Conservation (phyloP, 2,113 vertebrate genomes). For the Microtus oregoni region DNA sequence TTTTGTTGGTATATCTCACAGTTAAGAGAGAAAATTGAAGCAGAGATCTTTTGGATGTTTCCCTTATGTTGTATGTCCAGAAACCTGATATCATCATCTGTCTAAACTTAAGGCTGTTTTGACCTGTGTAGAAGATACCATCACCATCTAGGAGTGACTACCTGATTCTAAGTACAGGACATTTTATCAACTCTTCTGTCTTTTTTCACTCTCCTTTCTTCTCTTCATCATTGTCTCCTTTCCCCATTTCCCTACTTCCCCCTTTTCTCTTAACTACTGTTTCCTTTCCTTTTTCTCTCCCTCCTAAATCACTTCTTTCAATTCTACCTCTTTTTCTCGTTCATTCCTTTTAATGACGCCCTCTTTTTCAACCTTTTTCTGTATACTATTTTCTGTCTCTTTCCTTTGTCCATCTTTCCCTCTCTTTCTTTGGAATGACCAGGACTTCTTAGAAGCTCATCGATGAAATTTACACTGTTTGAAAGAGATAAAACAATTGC, state of each 20-base stretch:
- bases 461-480: not conserved
- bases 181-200: not conserved
- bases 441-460: not conserved
- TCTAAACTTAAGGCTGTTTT: not conserved
- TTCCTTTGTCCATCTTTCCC: not conserved
- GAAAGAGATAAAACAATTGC: not conserved
- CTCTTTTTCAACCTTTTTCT: not conserved
- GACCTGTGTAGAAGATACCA: not conserved
- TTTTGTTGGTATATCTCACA: not conserved
- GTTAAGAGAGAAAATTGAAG: not conserved
- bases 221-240: too few species aligned
- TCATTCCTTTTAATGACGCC: not conserved
- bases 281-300: too few species aligned
- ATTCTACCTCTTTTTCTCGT: not conserved
- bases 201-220: not conserved
- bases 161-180: not conserved
- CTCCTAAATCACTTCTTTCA: not conserved
- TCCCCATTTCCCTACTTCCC: not conserved
- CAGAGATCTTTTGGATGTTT: not conserved
- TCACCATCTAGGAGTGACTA: not conserved
- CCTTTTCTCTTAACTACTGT: not conserved
- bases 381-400: too few species aligned
- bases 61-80: not conserved
- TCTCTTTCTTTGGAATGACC: not conserved
- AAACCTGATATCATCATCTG: not conserved